A percentile compares a stretch with the other conserved stretches of the same genome.
These are phyloP conservation scores for Cavia aperea DNA, from an alignment of 2,113 vertebrate genomes.

Conservation along the genomic window DNA sequence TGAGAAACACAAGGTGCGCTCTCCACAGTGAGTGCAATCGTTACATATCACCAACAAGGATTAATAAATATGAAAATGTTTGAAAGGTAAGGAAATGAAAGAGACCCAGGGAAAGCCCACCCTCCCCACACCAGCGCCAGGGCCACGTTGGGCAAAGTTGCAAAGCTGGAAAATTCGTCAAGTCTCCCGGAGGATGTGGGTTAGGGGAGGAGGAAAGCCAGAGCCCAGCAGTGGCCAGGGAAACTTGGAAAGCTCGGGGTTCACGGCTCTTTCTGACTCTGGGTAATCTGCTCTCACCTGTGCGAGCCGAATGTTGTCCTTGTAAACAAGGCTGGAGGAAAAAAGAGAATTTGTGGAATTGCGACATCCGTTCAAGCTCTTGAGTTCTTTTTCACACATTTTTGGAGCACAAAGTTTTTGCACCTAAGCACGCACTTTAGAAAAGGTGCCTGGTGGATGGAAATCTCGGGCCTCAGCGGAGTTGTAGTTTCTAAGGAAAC, in stretches of 20 bases:
- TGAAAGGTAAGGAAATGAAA: background rate
- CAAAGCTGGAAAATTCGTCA: background rate
- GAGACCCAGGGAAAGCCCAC: background rate
- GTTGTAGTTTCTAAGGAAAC: background rate
- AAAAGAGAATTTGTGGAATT: background rate
- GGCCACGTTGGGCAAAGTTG: background rate
- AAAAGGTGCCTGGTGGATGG: background rate
- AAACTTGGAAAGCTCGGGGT: background rate
- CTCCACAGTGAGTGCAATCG: background rate
- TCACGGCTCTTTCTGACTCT: background rate
- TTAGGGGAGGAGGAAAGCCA: background rate
- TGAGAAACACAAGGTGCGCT: background rate
- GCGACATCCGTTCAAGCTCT: accelerated
- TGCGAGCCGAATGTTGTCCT: background rate
- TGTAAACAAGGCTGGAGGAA: background rate
- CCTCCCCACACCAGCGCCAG: background rate
- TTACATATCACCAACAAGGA: background rate
- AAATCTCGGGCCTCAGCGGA: background rate
- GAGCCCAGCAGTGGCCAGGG: background rate
- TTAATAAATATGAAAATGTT: background rate
- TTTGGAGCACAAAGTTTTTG: background rate
- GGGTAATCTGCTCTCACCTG: background rate
- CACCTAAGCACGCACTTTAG: background rate
- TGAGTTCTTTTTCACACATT: background rate
- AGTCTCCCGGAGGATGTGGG: background rate